Conservation (phyloP, 2,113 vertebrate genomes). For the Craseonycteris thonglongyai region DNA sequence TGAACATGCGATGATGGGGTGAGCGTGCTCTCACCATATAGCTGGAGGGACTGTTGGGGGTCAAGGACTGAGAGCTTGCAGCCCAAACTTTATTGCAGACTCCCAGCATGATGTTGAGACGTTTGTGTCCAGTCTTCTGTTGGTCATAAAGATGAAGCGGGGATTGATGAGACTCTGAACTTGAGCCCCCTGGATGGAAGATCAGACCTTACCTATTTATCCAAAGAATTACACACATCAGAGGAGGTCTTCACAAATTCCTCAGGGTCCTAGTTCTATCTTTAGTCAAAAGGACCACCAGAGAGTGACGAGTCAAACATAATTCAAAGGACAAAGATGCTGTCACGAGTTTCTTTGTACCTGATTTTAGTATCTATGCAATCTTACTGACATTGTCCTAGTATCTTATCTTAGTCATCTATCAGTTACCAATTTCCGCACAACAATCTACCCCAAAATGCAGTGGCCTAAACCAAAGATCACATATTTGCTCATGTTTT, state of each 20-base stretch:
- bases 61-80: background rate
- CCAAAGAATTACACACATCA: background rate
- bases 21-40: background rate
- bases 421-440: background rate
- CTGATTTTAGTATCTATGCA: background rate
- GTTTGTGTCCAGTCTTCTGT: background rate
- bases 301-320: background rate
- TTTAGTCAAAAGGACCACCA: background rate
- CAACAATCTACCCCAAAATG: background rate
- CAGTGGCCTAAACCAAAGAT: background rate
- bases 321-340: background rate
- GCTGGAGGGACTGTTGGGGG: background rate
- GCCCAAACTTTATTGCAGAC: background rate
- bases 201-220: background rate
- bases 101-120: background rate
- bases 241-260: background rate
- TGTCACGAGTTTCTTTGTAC: background rate
- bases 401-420: background rate
- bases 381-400: background rate
- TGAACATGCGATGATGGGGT: background rate
- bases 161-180: background rate
- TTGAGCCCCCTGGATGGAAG: background rate
- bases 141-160: background rate
- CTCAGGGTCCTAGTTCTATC: background rate
- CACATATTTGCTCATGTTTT: background rate